Percentiles rank a stretch among this genome's conserved stretches.
Conservation (phyloP, 2,888 invertebrate species). For the Frankliniella fusca region DNA sequence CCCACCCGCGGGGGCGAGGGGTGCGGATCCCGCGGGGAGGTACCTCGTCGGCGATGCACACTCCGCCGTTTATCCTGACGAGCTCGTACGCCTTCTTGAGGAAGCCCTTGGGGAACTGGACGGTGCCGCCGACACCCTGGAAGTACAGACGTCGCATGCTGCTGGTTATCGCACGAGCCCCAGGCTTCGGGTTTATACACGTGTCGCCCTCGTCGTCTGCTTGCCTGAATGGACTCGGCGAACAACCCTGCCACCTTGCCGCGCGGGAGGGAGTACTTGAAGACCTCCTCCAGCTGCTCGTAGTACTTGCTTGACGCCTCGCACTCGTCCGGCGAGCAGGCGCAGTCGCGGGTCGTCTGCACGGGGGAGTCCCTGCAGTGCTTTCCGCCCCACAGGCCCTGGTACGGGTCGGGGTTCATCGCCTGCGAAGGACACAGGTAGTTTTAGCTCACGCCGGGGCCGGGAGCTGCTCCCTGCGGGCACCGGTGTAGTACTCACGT, state of each 20-base stretch:
- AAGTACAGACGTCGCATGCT: conserved; percentile 36
- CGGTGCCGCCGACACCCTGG: conserved; percentile 84
- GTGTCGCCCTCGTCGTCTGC: conserved; percentile 6
- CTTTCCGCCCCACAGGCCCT: conserved; percentile 85
- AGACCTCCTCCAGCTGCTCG: conserved; percentile 72
- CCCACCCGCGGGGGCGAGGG: no score
- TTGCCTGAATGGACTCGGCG: conserved; percentile 86
- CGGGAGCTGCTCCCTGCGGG: neutral
- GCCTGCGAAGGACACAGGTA: conserved; percentile 52
- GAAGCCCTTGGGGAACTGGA: conserved; percentile 88
- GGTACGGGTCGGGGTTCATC: conserved; percentile 87
- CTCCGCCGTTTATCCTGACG: conserved; percentile 75
- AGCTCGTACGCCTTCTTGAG: conserved; percentile 73
- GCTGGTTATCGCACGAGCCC: no score
- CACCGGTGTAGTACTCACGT: conserved; percentile 55
- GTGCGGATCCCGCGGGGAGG: conserved; percentile 31
- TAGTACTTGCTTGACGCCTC: conserved; percentile 73
- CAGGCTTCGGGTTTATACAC: no score
- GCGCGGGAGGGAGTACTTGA: conserved; percentile 72
- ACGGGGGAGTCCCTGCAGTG: conserved; percentile 83
- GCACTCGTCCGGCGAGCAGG: conserved; percentile 61
- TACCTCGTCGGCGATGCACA: conserved; percentile 90
- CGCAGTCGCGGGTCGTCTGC: conserved; percentile 65
- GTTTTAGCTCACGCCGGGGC: neutral
- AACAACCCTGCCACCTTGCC: conserved; percentile 82